A percentile compares a stretch with the other conserved stretches of the same genome.
phyloP scores from a whole-genome alignment of 2,888 invertebrate species.

The Ceramica pisi region DNA sequence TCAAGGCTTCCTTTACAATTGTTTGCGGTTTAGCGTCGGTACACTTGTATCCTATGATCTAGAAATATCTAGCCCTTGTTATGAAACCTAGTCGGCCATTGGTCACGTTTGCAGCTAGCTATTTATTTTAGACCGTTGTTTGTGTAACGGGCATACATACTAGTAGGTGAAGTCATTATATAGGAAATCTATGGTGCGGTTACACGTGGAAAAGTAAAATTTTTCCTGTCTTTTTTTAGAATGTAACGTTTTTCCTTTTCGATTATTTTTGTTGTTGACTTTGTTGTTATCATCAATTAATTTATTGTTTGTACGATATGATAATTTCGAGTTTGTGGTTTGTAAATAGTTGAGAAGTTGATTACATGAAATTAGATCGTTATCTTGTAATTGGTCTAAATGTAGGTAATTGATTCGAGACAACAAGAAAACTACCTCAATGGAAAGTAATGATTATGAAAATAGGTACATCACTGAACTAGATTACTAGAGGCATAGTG shows the following conservation, averaged over 20 bases:
- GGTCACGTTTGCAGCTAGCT: conserved; percentile 79
- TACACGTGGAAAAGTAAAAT: conserved; percentile 42
- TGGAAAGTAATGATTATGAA: background rate
- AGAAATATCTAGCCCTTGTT: conserved; percentile 84
- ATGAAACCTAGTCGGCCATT: conserved; percentile 78
- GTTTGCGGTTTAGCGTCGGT: conserved; percentile 72
- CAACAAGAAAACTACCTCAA: background rate
- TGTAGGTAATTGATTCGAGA: conserved; percentile 11
- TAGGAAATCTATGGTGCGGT: conserved; percentile 52
- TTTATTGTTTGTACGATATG: conserved; percentile 1
- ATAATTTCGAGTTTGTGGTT: conserved; percentile 20
- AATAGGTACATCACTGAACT: background rate
- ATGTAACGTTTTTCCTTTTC: conserved; percentile 17
- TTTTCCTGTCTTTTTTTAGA: conserved; percentile 30
- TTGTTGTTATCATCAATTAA: background rate
- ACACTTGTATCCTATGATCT: conserved; percentile 78
- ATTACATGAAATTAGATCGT: conserved; percentile 27
- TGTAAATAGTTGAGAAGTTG: conserved; percentile 27
- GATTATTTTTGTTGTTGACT: background rate
- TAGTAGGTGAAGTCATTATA: conserved; percentile 54
- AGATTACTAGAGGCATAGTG: background rate
- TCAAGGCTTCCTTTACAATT: conserved; percentile 53
- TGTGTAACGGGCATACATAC: conserved; percentile 68
- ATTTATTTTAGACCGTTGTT: conserved; percentile 69
- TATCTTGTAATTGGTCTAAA: conserved; percentile 7